Conservation (phyloP, 2,888 invertebrate species). For the Alitta virens region DNA sequence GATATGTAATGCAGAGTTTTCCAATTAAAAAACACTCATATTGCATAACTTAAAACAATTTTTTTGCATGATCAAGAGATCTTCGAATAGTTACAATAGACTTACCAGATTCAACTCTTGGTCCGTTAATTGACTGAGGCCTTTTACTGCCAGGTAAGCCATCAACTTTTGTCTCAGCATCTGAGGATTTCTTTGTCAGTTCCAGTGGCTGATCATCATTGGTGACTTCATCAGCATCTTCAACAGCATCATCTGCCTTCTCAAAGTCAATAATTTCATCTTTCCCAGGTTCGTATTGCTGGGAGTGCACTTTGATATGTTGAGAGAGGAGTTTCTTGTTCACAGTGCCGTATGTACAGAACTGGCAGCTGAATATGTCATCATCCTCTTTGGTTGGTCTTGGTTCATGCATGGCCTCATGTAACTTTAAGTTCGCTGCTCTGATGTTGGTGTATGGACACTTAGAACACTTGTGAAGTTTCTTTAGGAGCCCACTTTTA, state of each 20-base stretch:
- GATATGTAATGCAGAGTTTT: no score
- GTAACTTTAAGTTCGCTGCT: slow-evolving; percentile 76
- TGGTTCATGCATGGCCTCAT: slow-evolving; percentile 75
- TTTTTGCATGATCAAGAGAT: no score
- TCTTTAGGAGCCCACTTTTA: slow-evolving; percentile 70
- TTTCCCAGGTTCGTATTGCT: slow-evolving; percentile 32
- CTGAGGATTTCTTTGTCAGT: slow-evolving; percentile 22
- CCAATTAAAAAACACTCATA: no score
- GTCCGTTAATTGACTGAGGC: no score
- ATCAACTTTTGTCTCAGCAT: no score
- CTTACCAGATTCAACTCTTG: no score
- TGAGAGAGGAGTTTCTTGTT: slow-evolving; percentile 69
- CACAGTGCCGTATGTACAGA: slow-evolving; percentile 78
- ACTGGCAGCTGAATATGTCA: slow-evolving; percentile 66
- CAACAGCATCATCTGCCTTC: slow-evolving; percentile 26
- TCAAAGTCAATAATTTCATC: slow-evolving; percentile 46
- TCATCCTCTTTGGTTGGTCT: slow-evolving; percentile 37
- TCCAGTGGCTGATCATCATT: slow-evolving; percentile 29
- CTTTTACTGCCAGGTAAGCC: no score
- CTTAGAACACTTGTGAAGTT: slow-evolving; percentile 80
- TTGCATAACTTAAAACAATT: no score
- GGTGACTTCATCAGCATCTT: slow-evolving; percentile 24
- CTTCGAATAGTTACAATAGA: no score
- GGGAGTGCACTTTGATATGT: slow-evolving; percentile 67
- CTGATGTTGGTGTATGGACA: slow-evolving; percentile 83